Evolutionary conservation across 2,797 vertebrate genomes (phyloP), one percentile per base, ranked within the genome.

Genomic region (Remorina albescens): DNA sequence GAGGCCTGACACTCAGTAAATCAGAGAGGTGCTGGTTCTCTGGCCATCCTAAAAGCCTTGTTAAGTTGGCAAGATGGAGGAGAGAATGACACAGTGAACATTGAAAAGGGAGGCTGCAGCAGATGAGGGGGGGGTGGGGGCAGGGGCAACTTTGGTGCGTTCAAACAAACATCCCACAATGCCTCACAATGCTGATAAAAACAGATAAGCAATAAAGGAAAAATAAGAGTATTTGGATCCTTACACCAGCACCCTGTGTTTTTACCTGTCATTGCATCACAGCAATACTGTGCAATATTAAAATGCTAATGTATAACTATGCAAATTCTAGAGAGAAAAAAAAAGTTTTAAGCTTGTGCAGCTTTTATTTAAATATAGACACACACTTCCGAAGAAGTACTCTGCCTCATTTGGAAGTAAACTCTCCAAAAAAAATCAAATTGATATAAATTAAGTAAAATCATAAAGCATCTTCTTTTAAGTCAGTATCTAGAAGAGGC

Each of bases 41-140:
- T 65, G 70, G 84, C 87, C 86, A 88, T 73, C 71, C 80, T 91
- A 88, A 90, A 88, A 91, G 89, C 86, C 87, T 87, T 88, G 88
- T 89, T 93, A 91, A 92, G 92, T 92, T 83, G 85, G 80, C 61
- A 60, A 86, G 84, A 84, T 78, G 80, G 85, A 79, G 82, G 61
- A 76, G 67, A 78, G 66, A 77, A 72, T 66, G 74, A 82, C 76
- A 79, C 56, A 66, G 53, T n/a, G n/a, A 55, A 67, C 18, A 23
- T 50, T 25, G 67, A 62, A 81, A 72, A 53, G 41, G 69, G 71
- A 82, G 71, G 63, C 34, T 69, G 82, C 8, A 16, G 60, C 32
- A 64, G 74, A 39, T 1, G 11, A 46, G 58, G 36, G 62, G 70
- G 51, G 62, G 46, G 71, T 70, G 78, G 44, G 18, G 42, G 47